Base-by-base conservation (phyloP, 1,140 invertebrate species). In the Zaprionus vittiger region DNA sequence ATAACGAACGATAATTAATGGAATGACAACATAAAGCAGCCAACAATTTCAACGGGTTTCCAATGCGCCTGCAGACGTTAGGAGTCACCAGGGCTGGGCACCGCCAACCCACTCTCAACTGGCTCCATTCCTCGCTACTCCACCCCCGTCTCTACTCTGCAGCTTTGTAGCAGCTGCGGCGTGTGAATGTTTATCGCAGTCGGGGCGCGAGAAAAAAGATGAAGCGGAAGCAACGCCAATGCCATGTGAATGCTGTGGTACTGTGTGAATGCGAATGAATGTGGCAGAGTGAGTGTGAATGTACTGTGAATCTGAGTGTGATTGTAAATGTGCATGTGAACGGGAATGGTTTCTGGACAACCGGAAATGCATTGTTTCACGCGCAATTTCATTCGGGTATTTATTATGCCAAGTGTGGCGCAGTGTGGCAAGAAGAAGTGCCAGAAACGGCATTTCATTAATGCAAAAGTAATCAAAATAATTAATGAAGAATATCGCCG, bases 1-100 rank as follows among this genome's bases (percentile, higher is more conserved):
- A 89, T 90, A 89, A 89, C 85, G 81, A 89, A 84, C 85, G 85
- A 89, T 89, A 89, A 89, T 89, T 89, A 89, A 89, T 89, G 85
- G 85, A 90, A 89, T 90, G 85, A 90, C 85, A 89, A 89, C 85
- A 89, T 90, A 89, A 85, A 90, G 85, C 85, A 81, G 84, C 71
- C 81, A 85, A 85, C 85, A 81, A 82, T 89, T 87, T 77, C 82
- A 90, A 84, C 81, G 56, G 44, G 37, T 69, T 63, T 65, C 28
- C 64, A 73, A 62, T 62, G 75, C 38, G 5, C 55, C 5, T 11
- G 17, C 24, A 57, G 64, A 41, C 70, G 73, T 70, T 63, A 57
- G 72, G 63, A 49, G 31, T 44, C 26, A 17, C 38, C 34, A 15
- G 38, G n/a, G 59, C 59, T 2, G 15, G 15, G 55, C 63, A 75